Base-by-base conservation (phyloP, 2,888 invertebrate species). In the Tuta absoluta region DNA sequence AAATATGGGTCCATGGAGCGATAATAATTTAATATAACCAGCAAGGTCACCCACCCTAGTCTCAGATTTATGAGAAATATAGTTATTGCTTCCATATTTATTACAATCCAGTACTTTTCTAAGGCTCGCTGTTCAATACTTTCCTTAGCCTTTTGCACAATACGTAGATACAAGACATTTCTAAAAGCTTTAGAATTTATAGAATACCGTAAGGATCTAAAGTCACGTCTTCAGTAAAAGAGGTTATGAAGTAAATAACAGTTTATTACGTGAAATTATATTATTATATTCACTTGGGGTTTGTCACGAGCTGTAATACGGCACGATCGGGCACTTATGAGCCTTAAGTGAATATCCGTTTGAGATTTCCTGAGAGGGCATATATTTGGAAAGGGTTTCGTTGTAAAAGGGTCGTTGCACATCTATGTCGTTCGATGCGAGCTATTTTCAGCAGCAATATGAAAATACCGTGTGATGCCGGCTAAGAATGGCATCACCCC, bases 271-370 rank as follows among this genome's bases (percentile, higher is more conserved):
- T 67, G 71, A 80, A 80, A 85, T 86, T 86, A 84, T 79, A 84
- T 82, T 82, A 85, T 86, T 84, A 86, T 83, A 83, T 86, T 86
- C 87, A 85, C 85, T 86, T 84, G 77, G 78, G 72, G 75, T 73
- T 75, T 82, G 82, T 86, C 86, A 86, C 85, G 86, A 86, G 75
- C 67, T 59, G 60, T 62, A 64, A 68, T 77, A 78, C 78, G 79
- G 80, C 80, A 84, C 80, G 82, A 82, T 77, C 71, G 63, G 63
- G 66, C 73, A 56, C 33, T 56, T 56, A 56, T 33, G 56, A 33
- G 51, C 75, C 74, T 80, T 79, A 77, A 76, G 74, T 75, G 75
- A 77, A 79, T 78, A 74, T 78, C 75, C 73, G 66, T 61, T 70
- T 24, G 17, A 33, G 33, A 33, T 28, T 56, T 28, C 56, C 17